Evolutionary conservation across 1,140 invertebrate genomes (phyloP).

Genomic region (Drosophila asahinai): DNA sequence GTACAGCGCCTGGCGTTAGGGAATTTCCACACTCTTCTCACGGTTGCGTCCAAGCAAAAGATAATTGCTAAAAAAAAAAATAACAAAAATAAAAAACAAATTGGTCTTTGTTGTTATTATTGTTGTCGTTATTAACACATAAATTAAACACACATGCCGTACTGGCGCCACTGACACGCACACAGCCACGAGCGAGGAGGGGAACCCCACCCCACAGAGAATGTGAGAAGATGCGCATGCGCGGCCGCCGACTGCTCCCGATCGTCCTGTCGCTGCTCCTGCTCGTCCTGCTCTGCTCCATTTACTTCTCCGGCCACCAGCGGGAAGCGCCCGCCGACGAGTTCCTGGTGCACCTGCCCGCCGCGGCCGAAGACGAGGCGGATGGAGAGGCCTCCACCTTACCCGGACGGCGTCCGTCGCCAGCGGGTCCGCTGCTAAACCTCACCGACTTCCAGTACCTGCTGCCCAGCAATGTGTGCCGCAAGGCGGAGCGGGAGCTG

Average conservation of each 20-base stretch:
- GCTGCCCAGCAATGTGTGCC: conserved; percentile 69
- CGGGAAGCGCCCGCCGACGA: conserved; percentile 31
- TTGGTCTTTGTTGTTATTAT: conserved; percentile 21
- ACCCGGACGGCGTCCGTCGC: neutral
- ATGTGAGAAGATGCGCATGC: conserved; percentile 77
- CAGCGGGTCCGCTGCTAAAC: conserved; percentile 55
- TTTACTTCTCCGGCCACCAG: conserved; percentile 61
- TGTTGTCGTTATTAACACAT: neutral
- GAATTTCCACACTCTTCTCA: neutral
- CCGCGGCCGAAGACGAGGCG: conserved; percentile 9
- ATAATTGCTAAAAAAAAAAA: conserved; percentile 19
- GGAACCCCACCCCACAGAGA: conserved; percentile 38
- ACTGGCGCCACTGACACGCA: conserved; percentile 1
- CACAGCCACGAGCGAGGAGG: conserved; percentile 20
- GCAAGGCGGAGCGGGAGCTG: conserved; percentile 68
- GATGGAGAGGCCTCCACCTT: neutral
- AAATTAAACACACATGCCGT: neutral
- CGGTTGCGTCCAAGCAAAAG: neutral
- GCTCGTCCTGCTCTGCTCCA: conserved; percentile 62
- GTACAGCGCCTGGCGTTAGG: conserved; percentile 3
- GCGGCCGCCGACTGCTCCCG: conserved; percentile 71
- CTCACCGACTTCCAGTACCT: conserved; percentile 69
- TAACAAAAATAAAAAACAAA: conserved; percentile 6
- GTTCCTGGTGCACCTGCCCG: conserved; percentile 57
- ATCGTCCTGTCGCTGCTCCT: conserved; percentile 65